Evolutionary conservation across 2,888 invertebrate genomes (phyloP).

Genomic region (Galerucella pusilla): DNA sequence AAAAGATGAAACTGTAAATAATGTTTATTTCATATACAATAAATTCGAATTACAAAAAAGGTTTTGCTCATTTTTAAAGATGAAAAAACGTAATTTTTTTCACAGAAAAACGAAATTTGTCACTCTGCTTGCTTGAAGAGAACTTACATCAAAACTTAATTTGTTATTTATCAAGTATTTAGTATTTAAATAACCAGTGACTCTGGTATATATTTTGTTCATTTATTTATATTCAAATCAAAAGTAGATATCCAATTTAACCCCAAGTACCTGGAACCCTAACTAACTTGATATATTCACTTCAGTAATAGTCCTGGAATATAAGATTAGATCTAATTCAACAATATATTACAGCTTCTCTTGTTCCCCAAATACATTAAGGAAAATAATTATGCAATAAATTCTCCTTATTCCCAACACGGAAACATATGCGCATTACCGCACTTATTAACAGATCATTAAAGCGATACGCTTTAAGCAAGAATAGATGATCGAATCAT

Average conservation of each 20-base stretch:
- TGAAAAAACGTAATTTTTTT: too few species aligned
- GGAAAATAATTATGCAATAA: constrained; percentile 37
- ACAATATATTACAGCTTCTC: constrained; percentile 24
- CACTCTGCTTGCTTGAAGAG: too few species aligned
- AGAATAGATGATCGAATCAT: neutral
- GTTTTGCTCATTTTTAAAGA: neutral
- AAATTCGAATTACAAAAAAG: too few species aligned
- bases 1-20: neutral
- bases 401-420: constrained; percentile 11
- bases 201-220: neutral
- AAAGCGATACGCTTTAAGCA: neutral
- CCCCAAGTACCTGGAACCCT: neutral
- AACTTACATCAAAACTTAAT: too few species aligned
- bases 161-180: too few species aligned
- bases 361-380: constrained; percentile 26
- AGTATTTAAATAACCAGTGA: too few species aligned
- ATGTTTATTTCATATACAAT: neutral
- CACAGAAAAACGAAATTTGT: too few species aligned
- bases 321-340: constrained; percentile 27
- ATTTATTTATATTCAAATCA: neutral
- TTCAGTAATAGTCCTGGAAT: neutral
- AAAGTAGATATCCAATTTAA: neutral
- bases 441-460: constrained; percentile 30
- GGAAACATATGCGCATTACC: constrained; percentile 22
- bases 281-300: constrained; percentile 11